Conservation (phyloP, 2,797 vertebrate species). For the Fratercula arctica region DNA sequence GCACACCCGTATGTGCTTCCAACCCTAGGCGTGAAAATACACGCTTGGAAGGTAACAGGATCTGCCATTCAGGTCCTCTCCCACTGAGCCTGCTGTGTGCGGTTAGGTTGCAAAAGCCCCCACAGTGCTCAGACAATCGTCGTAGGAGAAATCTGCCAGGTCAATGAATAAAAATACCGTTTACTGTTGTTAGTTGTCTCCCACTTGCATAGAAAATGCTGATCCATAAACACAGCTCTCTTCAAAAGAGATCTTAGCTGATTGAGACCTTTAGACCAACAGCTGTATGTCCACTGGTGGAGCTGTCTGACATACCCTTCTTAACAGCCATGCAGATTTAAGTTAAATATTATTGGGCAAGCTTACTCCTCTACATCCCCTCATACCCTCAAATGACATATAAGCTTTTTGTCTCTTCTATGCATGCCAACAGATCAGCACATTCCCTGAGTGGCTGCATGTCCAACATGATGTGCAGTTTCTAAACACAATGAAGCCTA, state of each 20-base stretch:
- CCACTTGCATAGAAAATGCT: background rate
- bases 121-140: background rate
- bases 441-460: slow-evolving; percentile 7
- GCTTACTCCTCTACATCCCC: background rate
- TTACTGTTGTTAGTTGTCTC: background rate
- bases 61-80: background rate
- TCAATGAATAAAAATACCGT: background rate
- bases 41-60: background rate
- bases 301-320: background rate
- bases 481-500: background rate
- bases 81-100: background rate
- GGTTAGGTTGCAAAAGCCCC: background rate
- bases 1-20: background rate
- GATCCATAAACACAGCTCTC: background rate
- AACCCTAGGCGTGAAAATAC: background rate
- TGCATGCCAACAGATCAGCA: slow-evolving; percentile 17
- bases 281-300: background rate
- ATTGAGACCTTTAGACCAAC: background rate
- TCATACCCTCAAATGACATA: background rate
- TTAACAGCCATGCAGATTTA: background rate
- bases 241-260: background rate
- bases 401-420: background rate
- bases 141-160: background rate
- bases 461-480: background rate
- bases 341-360: background rate